Base-by-base conservation (phyloP, 2,113 vertebrate species). In the Trachemys scripta region DNA sequence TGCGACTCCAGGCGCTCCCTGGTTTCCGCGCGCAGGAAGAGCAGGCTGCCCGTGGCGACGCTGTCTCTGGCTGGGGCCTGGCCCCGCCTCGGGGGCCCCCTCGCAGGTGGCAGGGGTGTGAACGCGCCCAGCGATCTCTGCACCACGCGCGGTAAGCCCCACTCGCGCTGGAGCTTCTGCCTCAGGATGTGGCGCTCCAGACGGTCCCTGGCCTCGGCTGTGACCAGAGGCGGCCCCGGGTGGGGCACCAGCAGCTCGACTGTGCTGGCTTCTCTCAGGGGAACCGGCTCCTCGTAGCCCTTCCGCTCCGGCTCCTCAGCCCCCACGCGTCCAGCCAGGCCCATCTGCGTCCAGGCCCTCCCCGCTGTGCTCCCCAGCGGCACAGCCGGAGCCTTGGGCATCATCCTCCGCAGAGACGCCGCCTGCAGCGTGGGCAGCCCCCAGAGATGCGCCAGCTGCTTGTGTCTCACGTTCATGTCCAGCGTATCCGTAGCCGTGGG, bases 1-100 rank as follows among this genome's bases (percentile, higher is more conserved):
- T 92, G 90, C 25, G 80, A 92, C 76, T 95, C 90, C 54, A 92
- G 84, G 62, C 47, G 84, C 29, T 81, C 85, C 78, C n/a, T 85
- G 72, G 42, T 81, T 35, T 91, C 75, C 45, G 50, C 49, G 35
- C 35, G 20, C 75, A 88, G 27, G 5, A 91, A 91, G 7, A n/a
- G 35, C 65, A 69, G 65, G 8, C 31, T 19, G 16, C 65, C 35
- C 8, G 6, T 7, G 3, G 65, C 1, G 16, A 65, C 5, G 7
- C 8, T n/a, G 16, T 7, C 35, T 19, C 35, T 12, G 17, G 65
- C 65, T 10, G 65, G 31, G 35, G 65, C 65, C 35, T n/a, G 65
- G 65, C 4, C 16, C 14, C 35, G 35, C 16, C 14, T n/a, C 35
- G 8, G 65, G 16, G 65, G 13, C 35, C n/a, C 16, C 65, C 35